These are phyloP conservation scores for Phlogophora meticulosa DNA, from an alignment of 2,888 invertebrate genomes.

Conservation along the genomic window DNA sequence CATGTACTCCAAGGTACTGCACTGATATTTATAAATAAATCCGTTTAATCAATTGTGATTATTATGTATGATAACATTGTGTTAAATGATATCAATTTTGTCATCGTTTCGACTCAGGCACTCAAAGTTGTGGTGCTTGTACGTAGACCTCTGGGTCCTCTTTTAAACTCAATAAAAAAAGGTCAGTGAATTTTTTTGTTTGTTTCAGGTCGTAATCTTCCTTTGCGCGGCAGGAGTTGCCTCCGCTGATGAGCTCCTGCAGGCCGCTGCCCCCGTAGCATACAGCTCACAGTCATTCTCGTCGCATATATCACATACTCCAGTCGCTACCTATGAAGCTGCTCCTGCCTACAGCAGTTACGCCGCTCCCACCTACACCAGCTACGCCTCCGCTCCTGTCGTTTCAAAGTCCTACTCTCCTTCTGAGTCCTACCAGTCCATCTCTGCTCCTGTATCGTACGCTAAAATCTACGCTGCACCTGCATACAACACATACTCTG, in stretches of 20 bases:
- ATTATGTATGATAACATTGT: neutral
- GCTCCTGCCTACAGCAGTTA: slow-evolving; percentile 76
- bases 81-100: neutral
- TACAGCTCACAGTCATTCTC: slow-evolving; percentile 73
- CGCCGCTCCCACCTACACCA: slow-evolving; percentile 74
- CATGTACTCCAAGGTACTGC: slow-evolving; percentile 87
- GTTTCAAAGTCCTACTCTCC: slow-evolving; percentile 76
- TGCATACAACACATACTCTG: slow-evolving; percentile 72
- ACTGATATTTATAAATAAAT: slow-evolving; percentile 24
- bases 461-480: slow-evolving; percentile 72
- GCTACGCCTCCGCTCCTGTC: slow-evolving; percentile 82
- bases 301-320: slow-evolving; percentile 63
- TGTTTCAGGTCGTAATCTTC: slow-evolving; percentile 64
- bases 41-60: neutral
- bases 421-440: slow-evolving; percentile 71
- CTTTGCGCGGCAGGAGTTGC: slow-evolving; percentile 91
- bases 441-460: slow-evolving; percentile 77
- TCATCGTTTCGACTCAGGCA: neutral
- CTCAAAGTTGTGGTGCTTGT: too few species aligned
- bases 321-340: slow-evolving; percentile 33
- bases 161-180: too few species aligned
- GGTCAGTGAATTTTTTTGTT: too few species aligned
- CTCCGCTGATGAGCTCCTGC: slow-evolving; percentile 83
- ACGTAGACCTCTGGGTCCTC: too few species aligned
- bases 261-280: slow-evolving; percentile 77